phyloP scores from a whole-genome alignment of 2,113 vertebrate species.

The Sphaerodactylus townsendi region DNA sequence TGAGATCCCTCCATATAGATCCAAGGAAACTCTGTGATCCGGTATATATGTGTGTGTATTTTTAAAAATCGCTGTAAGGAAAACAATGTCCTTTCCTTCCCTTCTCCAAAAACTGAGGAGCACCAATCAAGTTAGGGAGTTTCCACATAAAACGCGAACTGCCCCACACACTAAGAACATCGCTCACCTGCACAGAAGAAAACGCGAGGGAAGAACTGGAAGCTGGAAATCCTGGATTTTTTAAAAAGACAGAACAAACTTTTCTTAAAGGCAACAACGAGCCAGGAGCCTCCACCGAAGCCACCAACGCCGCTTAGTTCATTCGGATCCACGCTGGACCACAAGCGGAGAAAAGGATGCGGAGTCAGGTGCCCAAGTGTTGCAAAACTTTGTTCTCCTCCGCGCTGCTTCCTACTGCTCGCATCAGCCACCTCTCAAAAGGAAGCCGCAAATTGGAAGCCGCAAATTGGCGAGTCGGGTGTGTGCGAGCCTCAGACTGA shows the following conservation, averaged over 20 bases:
- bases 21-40: conserved; percentile 64
- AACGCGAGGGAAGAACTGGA: conserved; percentile 29
- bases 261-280: conserved; percentile 18
- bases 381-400: conserved; percentile 70
- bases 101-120: conserved; percentile 24
- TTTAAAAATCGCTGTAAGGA: neutral
- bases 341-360: conserved; percentile 1
- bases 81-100: conserved; percentile 35
- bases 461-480: conserved; percentile 12
- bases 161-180: conserved; percentile 25
- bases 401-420: conserved; percentile 58
- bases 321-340: neutral
- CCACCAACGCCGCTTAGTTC: conserved; percentile 5
- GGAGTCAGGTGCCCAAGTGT: conserved; percentile 2
- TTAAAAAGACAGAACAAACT: conserved; percentile 33
- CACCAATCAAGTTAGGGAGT: conserved; percentile 35
- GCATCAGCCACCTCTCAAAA: conserved; percentile 15
- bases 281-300: neutral
- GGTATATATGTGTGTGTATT: conserved; percentile 50
- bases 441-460: conserved; percentile 28
- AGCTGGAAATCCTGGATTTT: conserved; percentile 18
- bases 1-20: conserved; percentile 91
- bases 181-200: conserved; percentile 54
- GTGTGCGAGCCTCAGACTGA: conserved; percentile 56
- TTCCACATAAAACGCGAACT: conserved; percentile 52